These are phyloP conservation scores for Dolichopus griseipennis DNA, from an alignment of 2,888 invertebrate genomes.

Conservation along the genomic window DNA sequence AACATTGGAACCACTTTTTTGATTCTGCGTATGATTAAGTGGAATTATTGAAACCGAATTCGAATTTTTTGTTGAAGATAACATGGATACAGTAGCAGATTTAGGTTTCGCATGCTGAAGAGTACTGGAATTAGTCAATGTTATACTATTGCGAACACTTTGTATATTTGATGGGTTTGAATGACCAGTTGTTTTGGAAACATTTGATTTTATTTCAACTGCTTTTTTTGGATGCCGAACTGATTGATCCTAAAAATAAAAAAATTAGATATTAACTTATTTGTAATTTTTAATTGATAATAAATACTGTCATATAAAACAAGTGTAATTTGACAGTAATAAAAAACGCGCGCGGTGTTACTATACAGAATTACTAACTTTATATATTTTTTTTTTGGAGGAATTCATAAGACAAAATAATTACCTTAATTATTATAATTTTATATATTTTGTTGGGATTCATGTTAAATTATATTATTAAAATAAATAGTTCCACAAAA, in stretches of 20 bases:
- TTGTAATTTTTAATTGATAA: too few species aligned
- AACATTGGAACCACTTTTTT: background rate
- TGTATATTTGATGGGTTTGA: background rate
- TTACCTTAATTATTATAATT: background rate
- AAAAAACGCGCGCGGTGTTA: conserved; percentile 1
- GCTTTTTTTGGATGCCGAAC: background rate
- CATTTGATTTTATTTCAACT: background rate
- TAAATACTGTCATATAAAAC: too few species aligned
- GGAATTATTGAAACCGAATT: background rate
- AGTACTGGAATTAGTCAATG: background rate
- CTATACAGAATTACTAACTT: background rate
- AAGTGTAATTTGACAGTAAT: background rate
- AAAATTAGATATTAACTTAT: background rate
- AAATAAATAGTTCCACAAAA: background rate
- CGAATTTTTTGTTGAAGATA: background rate
- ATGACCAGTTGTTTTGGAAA: background rate
- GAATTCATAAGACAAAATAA: background rate
- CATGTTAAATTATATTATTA: background rate
- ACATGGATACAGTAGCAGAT: background rate
- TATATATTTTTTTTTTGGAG: too few species aligned
- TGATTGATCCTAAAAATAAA: background rate
- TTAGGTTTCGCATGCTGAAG: background rate
- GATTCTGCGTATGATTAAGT: background rate
- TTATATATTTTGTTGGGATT: background rate
- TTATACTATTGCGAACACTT: background rate